Percentiles rank a stretch among this genome's conserved stretches.
These are phyloP conservation scores for Sciaenops ocellatus DNA, from an alignment of 2,797 vertebrate species.

Conservation along the genomic window DNA sequence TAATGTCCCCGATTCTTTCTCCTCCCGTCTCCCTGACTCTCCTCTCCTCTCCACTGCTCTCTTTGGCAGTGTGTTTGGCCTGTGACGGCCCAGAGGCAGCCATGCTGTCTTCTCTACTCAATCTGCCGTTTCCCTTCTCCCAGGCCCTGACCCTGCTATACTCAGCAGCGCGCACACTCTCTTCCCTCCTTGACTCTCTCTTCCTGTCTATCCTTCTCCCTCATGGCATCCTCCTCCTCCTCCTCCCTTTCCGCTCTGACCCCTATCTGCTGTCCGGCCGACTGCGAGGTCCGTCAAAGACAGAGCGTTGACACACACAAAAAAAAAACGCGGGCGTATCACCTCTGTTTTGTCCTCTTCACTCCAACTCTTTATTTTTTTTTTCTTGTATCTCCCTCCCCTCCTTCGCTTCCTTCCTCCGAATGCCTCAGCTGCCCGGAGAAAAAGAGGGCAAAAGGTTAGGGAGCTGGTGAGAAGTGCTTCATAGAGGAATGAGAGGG, in stretches of 20 bases:
- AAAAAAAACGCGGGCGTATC: conserved; percentile 39
- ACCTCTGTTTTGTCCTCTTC: conserved; percentile 48
- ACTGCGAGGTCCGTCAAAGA: conserved; percentile 66
- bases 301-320: conserved; percentile 15
- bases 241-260: conserved; percentile 46
- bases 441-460: conserved; percentile 52
- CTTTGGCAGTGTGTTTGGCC: conserved; percentile 78
- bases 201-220: conserved; percentile 38
- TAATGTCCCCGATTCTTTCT: conserved; percentile 61
- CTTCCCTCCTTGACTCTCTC: conserved; percentile 48
- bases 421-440: conserved; percentile 32
- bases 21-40: conserved; percentile 46
- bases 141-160: conserved; percentile 71
- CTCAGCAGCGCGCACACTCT: conserved; percentile 46
- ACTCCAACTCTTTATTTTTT: neutral
- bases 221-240: conserved; percentile 27
- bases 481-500: conserved; percentile 13
- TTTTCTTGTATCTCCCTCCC: too few relatives aligned
- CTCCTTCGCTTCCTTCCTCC: conserved; percentile 15
- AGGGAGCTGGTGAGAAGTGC: conserved; percentile 15
- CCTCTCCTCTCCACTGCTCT: conserved; percentile 67
- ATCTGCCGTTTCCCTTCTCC: conserved; percentile 71
- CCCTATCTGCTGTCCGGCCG: conserved; percentile 65
- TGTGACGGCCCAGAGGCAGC: conserved; percentile 79
- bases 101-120: conserved; percentile 80